Evolutionary conservation across 2,888 invertebrate genomes (phyloP), one percentile per base, ranked within the genome.

Genomic region (Hydraecia micacea): DNA sequence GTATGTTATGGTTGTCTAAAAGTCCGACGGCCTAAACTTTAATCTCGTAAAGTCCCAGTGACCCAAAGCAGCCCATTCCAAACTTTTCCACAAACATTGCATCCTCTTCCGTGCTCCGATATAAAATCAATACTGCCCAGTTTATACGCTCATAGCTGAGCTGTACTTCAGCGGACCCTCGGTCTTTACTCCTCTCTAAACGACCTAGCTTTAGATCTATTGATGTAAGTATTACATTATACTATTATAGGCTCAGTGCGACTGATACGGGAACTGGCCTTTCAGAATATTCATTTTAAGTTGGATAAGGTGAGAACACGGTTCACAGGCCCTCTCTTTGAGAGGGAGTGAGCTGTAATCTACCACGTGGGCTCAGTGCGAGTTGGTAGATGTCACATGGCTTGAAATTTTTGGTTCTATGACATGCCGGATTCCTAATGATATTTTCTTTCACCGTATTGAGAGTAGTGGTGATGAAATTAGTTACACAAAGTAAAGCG

Each of bases 71-170:
- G 21, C 8, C 55, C 73, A 70, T 75, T 60, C 55, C 67, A n/a
- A 55, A 70, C 39, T 18, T 63, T 21, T 62, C 28, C 55, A 46
- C 36, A 75, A 46, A 60, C n/a, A n/a, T 58, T 11, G 46, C 36
- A 67, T 28, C 32, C 2, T 55, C 9, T n/a, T 55, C 25, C 36
- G 15, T 25, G 46, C n/a, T 52, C 72, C 74, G 73, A 76, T 74
- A 81, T 80, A 91, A 91, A 92, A 93, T 93, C 92, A 89, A 93
- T 93, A 92, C 80, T 36, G 55, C 81, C 86, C 90, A 90, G 90
- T 91, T 91, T 21, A 91, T 92, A 91, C 91, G 36, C 91, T 92
- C 91, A 92, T 93, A 93, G 93, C 91, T 90, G 90, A 91, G 90
- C 91, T 91, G 91, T 89, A 90, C 89, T 88, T 80, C 77, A 71